Evolutionary conservation across 2,113 vertebrate genomes (phyloP).

Genomic region (Naja naja): DNA sequence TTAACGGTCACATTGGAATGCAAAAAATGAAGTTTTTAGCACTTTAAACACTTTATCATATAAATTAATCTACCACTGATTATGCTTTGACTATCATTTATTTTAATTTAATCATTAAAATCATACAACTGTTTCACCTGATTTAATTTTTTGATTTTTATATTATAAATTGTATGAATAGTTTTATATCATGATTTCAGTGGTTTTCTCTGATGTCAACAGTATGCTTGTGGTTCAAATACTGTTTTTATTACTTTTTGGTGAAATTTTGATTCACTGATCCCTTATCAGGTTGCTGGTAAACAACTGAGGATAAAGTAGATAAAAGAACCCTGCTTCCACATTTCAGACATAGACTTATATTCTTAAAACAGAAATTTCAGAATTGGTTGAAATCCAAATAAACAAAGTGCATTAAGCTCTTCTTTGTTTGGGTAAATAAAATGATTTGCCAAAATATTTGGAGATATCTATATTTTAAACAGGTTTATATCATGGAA

Average conservation of each 20-base stretch:
- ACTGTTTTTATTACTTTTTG: neutral
- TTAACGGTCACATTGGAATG: neutral
- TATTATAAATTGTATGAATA: neutral
- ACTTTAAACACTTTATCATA: neutral
- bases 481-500: neutral
- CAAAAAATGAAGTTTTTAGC: neutral
- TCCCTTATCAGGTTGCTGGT: neutral
- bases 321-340: neutral
- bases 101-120: neutral
- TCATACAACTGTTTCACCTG: neutral
- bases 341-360: neutral
- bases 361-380: neutral
- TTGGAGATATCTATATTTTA: slow-evolving; percentile 6
- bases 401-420: neutral
- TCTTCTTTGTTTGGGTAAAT: neutral
- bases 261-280: neutral
- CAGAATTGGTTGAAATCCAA: neutral
- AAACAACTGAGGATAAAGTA: neutral
- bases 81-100: neutral
- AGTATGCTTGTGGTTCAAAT: neutral
- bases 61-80: neutral
- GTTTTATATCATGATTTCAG: neutral
- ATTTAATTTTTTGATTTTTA: neutral
- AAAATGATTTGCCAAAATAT: slow-evolving; percentile 3
- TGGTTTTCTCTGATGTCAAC: neutral